Base-by-base conservation (phyloP, 2,888 invertebrate genomes). In the Lysandra coridon region DNA sequence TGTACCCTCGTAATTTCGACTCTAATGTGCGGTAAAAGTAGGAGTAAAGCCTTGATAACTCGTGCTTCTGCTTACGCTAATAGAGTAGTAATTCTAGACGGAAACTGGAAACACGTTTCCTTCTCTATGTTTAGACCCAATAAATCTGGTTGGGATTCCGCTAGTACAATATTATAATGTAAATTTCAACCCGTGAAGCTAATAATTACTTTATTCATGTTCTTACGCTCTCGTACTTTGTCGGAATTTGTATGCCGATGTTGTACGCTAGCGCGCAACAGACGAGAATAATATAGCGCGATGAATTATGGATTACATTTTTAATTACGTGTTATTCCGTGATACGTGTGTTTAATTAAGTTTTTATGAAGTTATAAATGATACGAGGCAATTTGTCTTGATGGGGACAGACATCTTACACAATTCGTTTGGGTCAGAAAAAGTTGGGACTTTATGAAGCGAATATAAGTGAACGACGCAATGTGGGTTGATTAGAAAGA, bases 231-330 rank as follows among this genome's bases (percentile, higher is more conserved):
- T 87, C 86, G 86, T 87, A 85, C 88, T 84, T 85, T 85, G 84
- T 83, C 84, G 82, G 85, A 84, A 91, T 91, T 91, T 89, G 88
- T 91, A 92, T 91, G 88, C 91, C 87, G 86, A 85, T 85, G 81
- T 83, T 85, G 84, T 83, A 81, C 85, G 85, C 86, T 84, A 85
- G 85, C 85, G 86, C 86, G 87, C 87, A 87, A 89, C 88, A 87
- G 89, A 89, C 89, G 87, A 87, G 89, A 88, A 86, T 87, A 85
- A 86, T 87, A 87, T 86, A 85, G 85, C 79, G 80, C 83, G 82
- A 90, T 91, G 89, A 89, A 90, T 90, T 89, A 90, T 90, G 86
- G 87, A 89, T 90, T 84, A 82, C 80, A 86, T 87, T 88, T 81
- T 88, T 90, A 90, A 91, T 89, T 88, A 88, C 88, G 78, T 85